Evolutionary conservation across 2,797 vertebrate species (phyloP), one percentile per base, ranked within the genome.

Genomic region (Gallinago solitaria): DNA sequence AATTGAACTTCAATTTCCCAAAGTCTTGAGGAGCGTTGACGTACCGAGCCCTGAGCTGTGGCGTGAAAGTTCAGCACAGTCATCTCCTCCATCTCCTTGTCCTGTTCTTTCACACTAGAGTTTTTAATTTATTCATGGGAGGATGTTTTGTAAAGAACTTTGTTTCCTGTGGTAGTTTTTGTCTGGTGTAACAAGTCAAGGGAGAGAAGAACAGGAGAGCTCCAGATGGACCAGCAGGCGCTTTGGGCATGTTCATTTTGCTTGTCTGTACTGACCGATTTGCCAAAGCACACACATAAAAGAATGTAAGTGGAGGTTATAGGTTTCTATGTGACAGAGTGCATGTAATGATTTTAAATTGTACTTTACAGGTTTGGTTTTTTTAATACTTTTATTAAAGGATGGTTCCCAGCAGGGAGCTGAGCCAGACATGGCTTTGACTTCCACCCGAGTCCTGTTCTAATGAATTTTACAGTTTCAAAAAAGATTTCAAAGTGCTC

Each of bases 191-290:
- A 43, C 1, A 1, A 35, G 11, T 32, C 7, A n/a, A 8, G 1
- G 2, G 18, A 56, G 23, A 54, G 15, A 60, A 25, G 32, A 77
- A 69, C 41, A 27, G 3, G 32, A 45, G 32, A 45, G 17, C 7
- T 68, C 11, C 54, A 84, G 79, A 48, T 63, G 47, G 20, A 9
- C 7, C 39, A 59, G 0, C 2, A 37, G 20, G 3, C 0, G 0
- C 12, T 35, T 88, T 54, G 33, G 1, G 1, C 0, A 0, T 25
- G 5, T 71, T 85, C 8, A n/a, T 70, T 60, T 80, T 50, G 8
- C 24, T 75, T 75, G 18, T 20, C 24, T 67, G 13, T 35, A 60
- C 61, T 3, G 1, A 60, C 43, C 43, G 37, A 27, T 67, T 76
- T 83, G 11, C 43, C 20, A 41, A 37, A 78, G 37, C 19, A 32